Conservation (phyloP, 1,140 invertebrate species). For the Drosophila chauvacae region DNA sequence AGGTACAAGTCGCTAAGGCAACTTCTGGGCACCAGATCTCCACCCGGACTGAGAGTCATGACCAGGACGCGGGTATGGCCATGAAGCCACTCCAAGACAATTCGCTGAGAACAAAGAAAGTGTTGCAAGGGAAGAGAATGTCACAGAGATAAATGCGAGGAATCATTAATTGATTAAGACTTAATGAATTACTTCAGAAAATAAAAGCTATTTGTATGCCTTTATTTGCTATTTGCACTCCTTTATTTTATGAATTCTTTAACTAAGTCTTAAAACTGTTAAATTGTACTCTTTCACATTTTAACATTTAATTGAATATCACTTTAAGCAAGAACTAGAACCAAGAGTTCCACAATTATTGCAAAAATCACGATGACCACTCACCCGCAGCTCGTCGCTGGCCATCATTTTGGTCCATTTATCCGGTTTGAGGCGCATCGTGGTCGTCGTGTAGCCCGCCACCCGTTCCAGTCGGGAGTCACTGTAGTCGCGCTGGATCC, state of each 20-base stretch:
- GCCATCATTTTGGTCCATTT: constrained; percentile 91
- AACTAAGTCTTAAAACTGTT: background rate
- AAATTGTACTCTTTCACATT: background rate
- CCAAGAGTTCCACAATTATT: background rate
- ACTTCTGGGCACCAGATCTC: constrained; percentile 82
- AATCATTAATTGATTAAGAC: background rate
- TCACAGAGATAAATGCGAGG: background rate
- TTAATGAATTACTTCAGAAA: background rate
- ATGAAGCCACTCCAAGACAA: constrained; percentile 85
- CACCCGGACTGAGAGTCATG: constrained; percentile 85
- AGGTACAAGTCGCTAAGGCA: constrained; percentile 69
- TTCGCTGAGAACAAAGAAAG: constrained; percentile 79
- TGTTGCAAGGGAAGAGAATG: background rate
- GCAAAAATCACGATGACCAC: constrained; percentile 3
- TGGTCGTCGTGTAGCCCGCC: constrained; percentile 85
- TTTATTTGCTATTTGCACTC: background rate
- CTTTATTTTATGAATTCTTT: background rate
- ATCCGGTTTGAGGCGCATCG: constrained; percentile 89
- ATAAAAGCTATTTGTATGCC: background rate
- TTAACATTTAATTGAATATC: background rate
- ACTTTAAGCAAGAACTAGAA: background rate
- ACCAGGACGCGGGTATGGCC: constrained; percentile 86
- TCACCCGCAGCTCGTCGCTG: constrained; percentile 85
- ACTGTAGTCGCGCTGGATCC: constrained; percentile 59
- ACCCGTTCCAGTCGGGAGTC: constrained; percentile 76